A percentile compares a stretch with the other conserved stretches of the same genome.
phyloP scores from a whole-genome alignment of 2,113 vertebrate genomes.

The Ciconia maguari region DNA sequence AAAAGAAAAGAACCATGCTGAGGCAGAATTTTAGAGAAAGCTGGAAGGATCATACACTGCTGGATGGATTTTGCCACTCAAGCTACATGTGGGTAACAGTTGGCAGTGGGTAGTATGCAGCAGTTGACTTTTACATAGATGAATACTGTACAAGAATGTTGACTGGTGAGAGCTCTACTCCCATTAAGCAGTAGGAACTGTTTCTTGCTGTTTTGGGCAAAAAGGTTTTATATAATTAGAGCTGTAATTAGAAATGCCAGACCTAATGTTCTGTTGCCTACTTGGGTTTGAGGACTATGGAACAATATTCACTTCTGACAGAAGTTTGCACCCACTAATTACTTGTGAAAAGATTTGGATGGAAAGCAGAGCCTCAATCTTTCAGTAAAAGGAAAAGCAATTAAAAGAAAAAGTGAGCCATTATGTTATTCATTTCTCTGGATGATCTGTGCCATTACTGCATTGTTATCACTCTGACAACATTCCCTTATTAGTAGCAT shows the following conservation, averaged over 20 bases:
- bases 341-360: constrained; percentile 43
- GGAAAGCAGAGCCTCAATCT: constrained; percentile 30
- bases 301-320: constrained; percentile 58
- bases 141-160: constrained; percentile 22
- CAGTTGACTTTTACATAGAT: constrained; percentile 59
- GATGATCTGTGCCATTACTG: not conserved
- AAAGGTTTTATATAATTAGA: constrained; percentile 61
- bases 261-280: constrained; percentile 64
- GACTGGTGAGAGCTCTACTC: constrained; percentile 36
- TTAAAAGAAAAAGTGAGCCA: constrained; percentile 16
- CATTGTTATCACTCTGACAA: not conserved
- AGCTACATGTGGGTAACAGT: constrained; percentile 33
- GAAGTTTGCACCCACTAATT: constrained; percentile 22
- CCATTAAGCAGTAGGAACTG: constrained; percentile 67
- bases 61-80: constrained; percentile 5
- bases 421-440: not conserved
- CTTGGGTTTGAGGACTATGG: constrained; percentile 28
- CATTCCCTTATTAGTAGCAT: not conserved
- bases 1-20: constrained; percentile 4
- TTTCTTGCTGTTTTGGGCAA: constrained; percentile 56
- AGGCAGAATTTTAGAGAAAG: constrained; percentile 32
- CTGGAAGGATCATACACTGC: not conserved
- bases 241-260: constrained; percentile 69
- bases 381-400: constrained; percentile 37
- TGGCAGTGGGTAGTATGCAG: constrained; percentile 25